Percentiles rank a stretch among this genome's conserved stretches.
phyloP scores from a whole-genome alignment of 2,888 invertebrate species.

The Ophion costatus region DNA sequence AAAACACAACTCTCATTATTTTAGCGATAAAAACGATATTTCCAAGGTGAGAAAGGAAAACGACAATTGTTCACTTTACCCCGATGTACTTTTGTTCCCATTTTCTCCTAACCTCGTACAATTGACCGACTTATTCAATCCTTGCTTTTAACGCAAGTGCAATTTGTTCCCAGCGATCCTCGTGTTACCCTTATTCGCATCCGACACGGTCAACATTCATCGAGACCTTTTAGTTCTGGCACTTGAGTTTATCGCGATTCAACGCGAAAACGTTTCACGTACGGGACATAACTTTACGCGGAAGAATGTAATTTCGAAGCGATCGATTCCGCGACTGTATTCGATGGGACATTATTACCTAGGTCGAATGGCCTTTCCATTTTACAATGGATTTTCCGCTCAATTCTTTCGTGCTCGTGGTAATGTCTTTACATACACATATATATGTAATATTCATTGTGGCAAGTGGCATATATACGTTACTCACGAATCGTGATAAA shows the following conservation, averaged over 20 bases:
- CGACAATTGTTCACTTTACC: too few species aligned
- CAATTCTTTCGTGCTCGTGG: conserved; percentile 20
- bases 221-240: conserved; percentile 33
- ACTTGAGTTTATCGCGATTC: conserved; percentile 19
- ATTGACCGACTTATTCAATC: too few species aligned
- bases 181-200: background rate
- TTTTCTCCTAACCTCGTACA: background rate
- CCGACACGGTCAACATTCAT: conserved; percentile 11
- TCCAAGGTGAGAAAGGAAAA: too few species aligned
- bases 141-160: background rate
- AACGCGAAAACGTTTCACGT: conserved; percentile 56
- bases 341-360: conserved; percentile 17
- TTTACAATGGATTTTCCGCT: conserved; percentile 51
- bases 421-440: background rate
- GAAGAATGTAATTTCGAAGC: conserved; percentile 58
- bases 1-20: too few species aligned
- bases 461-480: conserved; percentile 26
- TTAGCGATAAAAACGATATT: too few species aligned
- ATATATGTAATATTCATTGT: conserved; percentile 48
- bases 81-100: background rate
- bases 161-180: background rate
- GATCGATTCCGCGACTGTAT: conserved; percentile 53
- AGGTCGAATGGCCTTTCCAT: conserved; percentile 6
- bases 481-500: conserved; percentile 54
- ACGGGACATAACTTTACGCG: conserved; percentile 57